Evolutionary conservation across 2,113 vertebrate species (phyloP).

Genomic region (Lepisosteus oculatus): DNA sequence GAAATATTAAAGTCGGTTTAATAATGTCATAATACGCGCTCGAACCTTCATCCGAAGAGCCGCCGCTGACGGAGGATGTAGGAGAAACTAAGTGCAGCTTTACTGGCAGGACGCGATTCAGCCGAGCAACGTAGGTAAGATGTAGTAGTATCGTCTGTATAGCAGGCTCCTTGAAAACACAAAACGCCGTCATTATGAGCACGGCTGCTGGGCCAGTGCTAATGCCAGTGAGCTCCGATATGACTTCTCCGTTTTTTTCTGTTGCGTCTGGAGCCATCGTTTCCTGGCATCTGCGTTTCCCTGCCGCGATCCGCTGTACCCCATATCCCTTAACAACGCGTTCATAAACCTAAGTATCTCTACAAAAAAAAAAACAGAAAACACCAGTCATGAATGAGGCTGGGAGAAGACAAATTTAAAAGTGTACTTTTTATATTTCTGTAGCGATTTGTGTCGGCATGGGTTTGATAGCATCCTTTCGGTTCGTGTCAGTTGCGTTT

Average conservation of each 20-base stretch:
- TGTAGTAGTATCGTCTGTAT: constrained; percentile 26
- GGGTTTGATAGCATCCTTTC: constrained; percentile 49
- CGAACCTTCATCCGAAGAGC: constrained; percentile 21
- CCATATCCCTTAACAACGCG: constrained; percentile 53
- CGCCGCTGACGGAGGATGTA: constrained; percentile 13
- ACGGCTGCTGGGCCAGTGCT: constrained; percentile 47
- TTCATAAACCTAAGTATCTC: constrained; percentile 47
- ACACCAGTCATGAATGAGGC: constrained; percentile 72
- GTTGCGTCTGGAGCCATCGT: constrained; percentile 75
- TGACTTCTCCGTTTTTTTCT: constrained; percentile 74
- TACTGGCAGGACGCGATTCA: constrained; percentile 18
- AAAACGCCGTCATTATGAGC: constrained; percentile 42
- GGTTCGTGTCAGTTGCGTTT: constrained; percentile 42
- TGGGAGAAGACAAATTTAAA: constrained; percentile 73
- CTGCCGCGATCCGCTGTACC: constrained; percentile 64
- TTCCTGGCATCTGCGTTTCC: constrained; percentile 72
- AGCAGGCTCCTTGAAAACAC: constrained; percentile 53
- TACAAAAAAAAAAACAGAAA: constrained; percentile 53
- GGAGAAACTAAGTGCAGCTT: neutral
- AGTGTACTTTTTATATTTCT: constrained; percentile 50
- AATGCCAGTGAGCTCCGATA: constrained; percentile 67
- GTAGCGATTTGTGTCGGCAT: constrained; percentile 39
- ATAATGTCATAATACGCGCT: neutral
- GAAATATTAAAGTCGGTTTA: neutral
- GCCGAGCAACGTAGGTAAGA: constrained; percentile 7